Evolutionary conservation across 2,888 invertebrate species (phyloP).

Genomic region (Caenorhabditis sinica): DNA sequence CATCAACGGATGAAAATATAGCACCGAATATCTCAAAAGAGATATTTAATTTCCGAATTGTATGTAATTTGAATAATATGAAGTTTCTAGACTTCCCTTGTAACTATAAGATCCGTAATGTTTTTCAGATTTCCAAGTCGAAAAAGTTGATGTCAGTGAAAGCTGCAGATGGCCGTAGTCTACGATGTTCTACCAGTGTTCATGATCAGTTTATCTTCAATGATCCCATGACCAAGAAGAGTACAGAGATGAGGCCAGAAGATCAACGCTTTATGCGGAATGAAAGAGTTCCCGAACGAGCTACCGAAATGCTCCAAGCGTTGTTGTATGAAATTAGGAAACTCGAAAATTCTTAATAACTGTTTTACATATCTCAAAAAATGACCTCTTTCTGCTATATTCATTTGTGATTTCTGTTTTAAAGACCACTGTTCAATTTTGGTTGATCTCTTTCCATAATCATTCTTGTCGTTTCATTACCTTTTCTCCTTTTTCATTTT

Average conservation of each 20-base stretch:
- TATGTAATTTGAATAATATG: too few relatives aligned
- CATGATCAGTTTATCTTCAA: slow-evolving; percentile 51
- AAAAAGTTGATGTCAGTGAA: slow-evolving; percentile 29
- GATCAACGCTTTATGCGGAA: slow-evolving; percentile 38
- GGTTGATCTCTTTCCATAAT: slow-evolving; percentile 11
- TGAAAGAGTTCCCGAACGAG: slow-evolving; percentile 49
- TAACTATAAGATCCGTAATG: too few relatives aligned
- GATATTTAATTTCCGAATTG: slow-evolving; percentile 47
- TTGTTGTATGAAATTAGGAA: slow-evolving; percentile 5
- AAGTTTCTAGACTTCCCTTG: not conserved
- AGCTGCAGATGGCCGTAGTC: slow-evolving; percentile 39
- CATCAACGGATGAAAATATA: slow-evolving; percentile 47
- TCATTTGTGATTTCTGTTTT: not conserved
- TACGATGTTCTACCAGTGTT: slow-evolving; percentile 48
- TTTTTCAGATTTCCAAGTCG: slow-evolving; percentile 16
- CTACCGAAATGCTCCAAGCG: slow-evolving; percentile 36
- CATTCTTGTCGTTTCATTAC: slow-evolving; percentile 4
- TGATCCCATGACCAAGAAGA: slow-evolving; percentile 38
- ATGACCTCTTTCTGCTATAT: not conserved
- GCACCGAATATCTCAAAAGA: not conserved
- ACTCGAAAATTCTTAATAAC: not conserved
- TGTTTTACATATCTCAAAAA: not conserved
- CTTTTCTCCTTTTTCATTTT: slow-evolving; percentile 3
- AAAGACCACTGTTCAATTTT: slow-evolving; percentile 12
- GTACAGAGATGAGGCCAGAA: not conserved